These are phyloP conservation scores for Germaria angustata DNA, from an alignment of 2,888 invertebrate species.

Conservation along the genomic window DNA sequence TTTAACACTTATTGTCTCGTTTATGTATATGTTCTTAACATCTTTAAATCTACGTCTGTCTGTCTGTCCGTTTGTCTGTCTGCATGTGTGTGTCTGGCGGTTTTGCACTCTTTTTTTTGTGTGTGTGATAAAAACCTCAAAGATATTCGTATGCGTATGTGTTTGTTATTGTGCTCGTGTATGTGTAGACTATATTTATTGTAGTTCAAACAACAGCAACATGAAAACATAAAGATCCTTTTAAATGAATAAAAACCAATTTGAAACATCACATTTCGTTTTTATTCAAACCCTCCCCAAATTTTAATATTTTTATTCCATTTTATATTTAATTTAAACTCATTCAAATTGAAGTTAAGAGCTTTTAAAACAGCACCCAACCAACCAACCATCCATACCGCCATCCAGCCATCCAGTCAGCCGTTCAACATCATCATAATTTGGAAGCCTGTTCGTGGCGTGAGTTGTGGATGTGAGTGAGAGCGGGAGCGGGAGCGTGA, in stretches of 20 bases:
- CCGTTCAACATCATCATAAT: slow-evolving; percentile 31
- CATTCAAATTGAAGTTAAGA: slow-evolving; percentile 66
- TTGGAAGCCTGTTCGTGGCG: slow-evolving; percentile 38
- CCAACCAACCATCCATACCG: slow-evolving; percentile 9
- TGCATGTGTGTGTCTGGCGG: neutral
- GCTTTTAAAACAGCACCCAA: slow-evolving; percentile 53
- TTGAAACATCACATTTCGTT: slow-evolving; percentile 60
- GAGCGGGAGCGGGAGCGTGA: neutral
- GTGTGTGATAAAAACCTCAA: neutral
- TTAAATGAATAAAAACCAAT: slow-evolving; percentile 64
- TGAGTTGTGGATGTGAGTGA: neutral
- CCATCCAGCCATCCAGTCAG: neutral
- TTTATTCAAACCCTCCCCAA: slow-evolving; percentile 52
- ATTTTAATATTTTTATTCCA: slow-evolving; percentile 7
- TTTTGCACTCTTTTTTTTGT: slow-evolving; percentile 24
- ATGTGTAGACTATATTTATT: slow-evolving; percentile 9
- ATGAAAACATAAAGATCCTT: slow-evolving; percentile 43
- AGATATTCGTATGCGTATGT: neutral
- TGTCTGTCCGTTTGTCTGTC: neutral
- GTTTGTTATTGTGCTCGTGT: neutral
- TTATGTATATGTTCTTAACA: slow-evolving; percentile 33
- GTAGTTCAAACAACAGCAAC: slow-evolving; percentile 28
- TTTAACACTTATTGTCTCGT: slow-evolving; percentile 65
- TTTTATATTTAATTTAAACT: slow-evolving; percentile 57
- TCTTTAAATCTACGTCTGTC: neutral